Percentiles rank a stretch among this genome's conserved stretches.
phyloP scores from a whole-genome alignment of 2,113 vertebrate genomes.

The Agapornis roseicollis region DNA sequence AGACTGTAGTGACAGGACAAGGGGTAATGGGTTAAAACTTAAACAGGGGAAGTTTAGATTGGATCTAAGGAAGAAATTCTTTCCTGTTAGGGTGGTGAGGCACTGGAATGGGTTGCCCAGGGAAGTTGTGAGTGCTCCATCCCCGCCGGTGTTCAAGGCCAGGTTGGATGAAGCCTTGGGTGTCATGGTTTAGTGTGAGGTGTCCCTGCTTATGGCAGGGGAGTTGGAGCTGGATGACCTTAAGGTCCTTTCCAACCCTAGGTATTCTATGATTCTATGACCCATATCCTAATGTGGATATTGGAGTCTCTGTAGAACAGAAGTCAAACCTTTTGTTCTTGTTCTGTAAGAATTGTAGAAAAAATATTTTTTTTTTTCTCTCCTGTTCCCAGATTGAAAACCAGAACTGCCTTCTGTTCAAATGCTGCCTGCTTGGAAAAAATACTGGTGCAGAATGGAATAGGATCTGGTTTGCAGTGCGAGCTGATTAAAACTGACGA shows the following conservation, averaged over 20 bases:
- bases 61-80: too few relatives aligned
- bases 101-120: too few relatives aligned
- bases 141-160: not conserved
- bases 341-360: not conserved
- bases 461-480: not conserved
- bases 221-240: not conserved
- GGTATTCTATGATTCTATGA: too few relatives aligned
- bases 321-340: not conserved
- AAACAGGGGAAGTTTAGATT: too few relatives aligned
- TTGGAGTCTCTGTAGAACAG: not conserved
- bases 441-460: not conserved
- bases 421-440: not conserved
- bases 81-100: too few relatives aligned
- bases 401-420: not conserved
- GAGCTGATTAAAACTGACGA: not conserved
- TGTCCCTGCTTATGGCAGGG: not conserved
- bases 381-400: not conserved
- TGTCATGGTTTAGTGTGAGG: not conserved
- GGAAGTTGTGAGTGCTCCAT: too few relatives aligned
- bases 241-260: not conserved
- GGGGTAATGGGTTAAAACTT: too few relatives aligned
- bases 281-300: rapidly evolving
- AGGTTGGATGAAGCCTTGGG: not conserved
- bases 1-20: too few relatives aligned
- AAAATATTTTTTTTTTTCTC: not conserved